Base-by-base conservation (phyloP, 2,797 vertebrate genomes). In the Agapornis canus region DNA sequence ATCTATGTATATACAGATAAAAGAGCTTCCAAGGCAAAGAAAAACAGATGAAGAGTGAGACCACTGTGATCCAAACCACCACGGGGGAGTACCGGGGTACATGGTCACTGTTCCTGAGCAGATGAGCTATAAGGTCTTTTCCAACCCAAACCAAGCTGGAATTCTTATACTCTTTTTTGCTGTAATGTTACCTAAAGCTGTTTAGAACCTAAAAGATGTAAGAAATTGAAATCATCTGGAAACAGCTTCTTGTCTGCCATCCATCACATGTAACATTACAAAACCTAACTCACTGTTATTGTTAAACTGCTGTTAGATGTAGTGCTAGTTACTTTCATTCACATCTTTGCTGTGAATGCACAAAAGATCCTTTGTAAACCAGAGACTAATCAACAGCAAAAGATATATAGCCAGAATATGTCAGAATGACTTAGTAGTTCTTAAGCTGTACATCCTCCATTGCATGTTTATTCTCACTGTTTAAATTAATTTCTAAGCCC, bases 401-500 rank as follows among this genome's bases (percentile, higher is more conserved):
- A 93, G 39, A 61, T 76, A 88, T 93, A 92, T 47, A 95, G 42
- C 57, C 81, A 85, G 45, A 91, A 63, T 10, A 54, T 0, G 0
- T 9, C 78, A 68, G 76, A 75, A 65, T 82, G 63, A 82, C 31
- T 82, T 59, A 57, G n/a, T 48, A n/a, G 56, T 84, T 52, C 76
- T 81, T 92, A 83, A 88, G 11, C 61, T 45, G 17, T 35, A 14
- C 10, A 0, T 70, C 64, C 72, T 82, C 76, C 65, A 76, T 64
- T 91, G 75, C 12, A 14, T 92, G 66, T 80, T 96, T 95, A 85
- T 75, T 94, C 90, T 82, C 40, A 5, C 48, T 90, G 80, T 92
- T 97, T 90, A 72, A 92, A 92, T 76, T 93, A 37, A 70, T 94
- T 90, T 80, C 88, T 66, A 76, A 73, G 48, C 60, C 49, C 66